phyloP scores from a whole-genome alignment of 1,140 invertebrate species.

The Zelostemma sp. region DNA sequence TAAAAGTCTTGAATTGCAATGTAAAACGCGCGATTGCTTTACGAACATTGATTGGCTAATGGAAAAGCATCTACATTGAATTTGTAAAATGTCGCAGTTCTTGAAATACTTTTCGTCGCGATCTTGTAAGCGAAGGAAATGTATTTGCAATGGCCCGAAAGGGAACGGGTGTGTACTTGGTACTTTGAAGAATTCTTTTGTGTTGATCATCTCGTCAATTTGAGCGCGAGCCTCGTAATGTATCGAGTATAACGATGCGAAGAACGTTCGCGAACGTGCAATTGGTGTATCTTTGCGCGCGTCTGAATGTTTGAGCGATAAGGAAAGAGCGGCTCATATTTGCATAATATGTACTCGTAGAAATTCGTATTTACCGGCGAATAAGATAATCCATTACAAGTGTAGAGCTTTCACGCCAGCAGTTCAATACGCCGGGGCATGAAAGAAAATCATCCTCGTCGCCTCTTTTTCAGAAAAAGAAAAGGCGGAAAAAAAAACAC shows the following conservation, averaged over 20 bases:
- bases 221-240: conserved; percentile 27
- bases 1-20: too few species aligned
- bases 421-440: not conserved
- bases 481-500: too few species aligned
- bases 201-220: conserved; percentile 42
- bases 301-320: conserved; percentile 31
- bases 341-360: conserved; percentile 42
- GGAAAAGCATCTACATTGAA: too few species aligned
- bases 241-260: conserved; percentile 25
- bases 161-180: too few species aligned
- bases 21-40: too few species aligned
- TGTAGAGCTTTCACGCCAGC: conserved; percentile 4
- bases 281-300: conserved; percentile 32
- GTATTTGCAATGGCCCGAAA: conserved; percentile 12
- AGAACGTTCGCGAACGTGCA: conserved; percentile 26
- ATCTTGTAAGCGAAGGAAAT: conserved; percentile 8
- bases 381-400: conserved; percentile 29
- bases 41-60: too few species aligned
- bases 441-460: not conserved
- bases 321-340: conserved; percentile 35
- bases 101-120: too few species aligned
- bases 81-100: too few species aligned
- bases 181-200: conserved; percentile 34
- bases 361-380: conserved; percentile 38
- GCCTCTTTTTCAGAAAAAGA: not conserved